Conservation (phyloP, 2,797 vertebrate genomes). For the Silurus lanzhouensis region DNA sequence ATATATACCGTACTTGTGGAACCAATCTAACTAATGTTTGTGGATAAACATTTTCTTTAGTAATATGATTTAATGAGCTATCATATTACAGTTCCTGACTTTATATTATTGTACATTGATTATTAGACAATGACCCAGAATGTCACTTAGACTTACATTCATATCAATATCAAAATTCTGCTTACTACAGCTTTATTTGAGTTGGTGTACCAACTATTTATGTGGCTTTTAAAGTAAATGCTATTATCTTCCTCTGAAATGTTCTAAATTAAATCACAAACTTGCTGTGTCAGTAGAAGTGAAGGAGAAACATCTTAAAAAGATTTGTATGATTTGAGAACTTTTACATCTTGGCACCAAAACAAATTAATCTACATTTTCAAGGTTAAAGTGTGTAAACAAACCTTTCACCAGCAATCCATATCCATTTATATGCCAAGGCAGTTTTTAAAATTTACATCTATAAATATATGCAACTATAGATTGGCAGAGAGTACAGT, state of each 20-base stretch:
- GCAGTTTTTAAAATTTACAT: background rate
- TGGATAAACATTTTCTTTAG: background rate
- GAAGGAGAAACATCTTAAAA: background rate
- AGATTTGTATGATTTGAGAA: background rate
- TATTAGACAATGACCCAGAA: background rate
- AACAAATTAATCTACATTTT: conserved; percentile 26
- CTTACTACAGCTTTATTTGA: background rate
- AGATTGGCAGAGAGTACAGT: background rate
- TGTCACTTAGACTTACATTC: background rate
- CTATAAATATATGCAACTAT: conserved; percentile 5
- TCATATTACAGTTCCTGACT: background rate
- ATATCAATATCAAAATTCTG: background rate
- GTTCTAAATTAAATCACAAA: background rate
- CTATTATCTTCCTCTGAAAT: background rate
- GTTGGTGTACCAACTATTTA: background rate
- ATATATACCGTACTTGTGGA: background rate
- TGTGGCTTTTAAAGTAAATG: background rate
- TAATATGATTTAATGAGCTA: background rate
- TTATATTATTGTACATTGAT: background rate
- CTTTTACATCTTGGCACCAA: background rate
- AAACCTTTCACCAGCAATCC: conserved; percentile 25
- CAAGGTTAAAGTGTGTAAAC: conserved; percentile 30
- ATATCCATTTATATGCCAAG: conserved; percentile 32
- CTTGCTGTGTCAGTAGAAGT: background rate
- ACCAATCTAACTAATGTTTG: background rate